These are phyloP conservation scores for Mixornis gularis DNA, from an alignment of 2,113 vertebrate species.

Conservation along the genomic window DNA sequence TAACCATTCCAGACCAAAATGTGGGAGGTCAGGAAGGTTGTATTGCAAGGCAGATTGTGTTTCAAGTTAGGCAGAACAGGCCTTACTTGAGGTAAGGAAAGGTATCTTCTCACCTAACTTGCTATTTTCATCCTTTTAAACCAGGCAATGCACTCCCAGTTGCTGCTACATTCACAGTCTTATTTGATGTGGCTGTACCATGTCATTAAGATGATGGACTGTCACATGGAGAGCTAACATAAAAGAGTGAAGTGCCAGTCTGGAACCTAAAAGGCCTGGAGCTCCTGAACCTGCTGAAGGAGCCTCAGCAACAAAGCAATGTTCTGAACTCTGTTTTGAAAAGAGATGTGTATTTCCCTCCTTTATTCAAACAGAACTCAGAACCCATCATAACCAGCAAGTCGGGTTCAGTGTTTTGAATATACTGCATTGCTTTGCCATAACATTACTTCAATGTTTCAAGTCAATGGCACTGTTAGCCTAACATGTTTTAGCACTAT, in stretches of 20 bases:
- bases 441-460: background rate
- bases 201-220: background rate
- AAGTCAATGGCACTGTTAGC: background rate
- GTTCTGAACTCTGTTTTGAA: background rate
- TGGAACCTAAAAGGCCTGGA: background rate
- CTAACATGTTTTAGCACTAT: background rate
- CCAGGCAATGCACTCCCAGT: background rate
- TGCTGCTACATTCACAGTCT: background rate
- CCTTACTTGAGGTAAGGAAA: background rate
- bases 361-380: background rate
- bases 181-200: background rate
- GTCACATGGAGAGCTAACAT: background rate
- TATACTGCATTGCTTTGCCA: background rate
- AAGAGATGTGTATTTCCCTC: background rate
- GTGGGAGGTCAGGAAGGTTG: constrained; percentile 50
- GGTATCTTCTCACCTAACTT: background rate
- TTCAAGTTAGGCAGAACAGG: background rate
- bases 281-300: background rate
- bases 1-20: background rate
- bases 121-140: background rate
- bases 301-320: background rate
- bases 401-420: background rate
- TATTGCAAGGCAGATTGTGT: constrained; percentile 19
- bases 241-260: background rate
- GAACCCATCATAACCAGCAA: background rate